Base-by-base conservation (phyloP, 2,797 vertebrate species). In the Cynodonichthys magdalenae region DNA sequence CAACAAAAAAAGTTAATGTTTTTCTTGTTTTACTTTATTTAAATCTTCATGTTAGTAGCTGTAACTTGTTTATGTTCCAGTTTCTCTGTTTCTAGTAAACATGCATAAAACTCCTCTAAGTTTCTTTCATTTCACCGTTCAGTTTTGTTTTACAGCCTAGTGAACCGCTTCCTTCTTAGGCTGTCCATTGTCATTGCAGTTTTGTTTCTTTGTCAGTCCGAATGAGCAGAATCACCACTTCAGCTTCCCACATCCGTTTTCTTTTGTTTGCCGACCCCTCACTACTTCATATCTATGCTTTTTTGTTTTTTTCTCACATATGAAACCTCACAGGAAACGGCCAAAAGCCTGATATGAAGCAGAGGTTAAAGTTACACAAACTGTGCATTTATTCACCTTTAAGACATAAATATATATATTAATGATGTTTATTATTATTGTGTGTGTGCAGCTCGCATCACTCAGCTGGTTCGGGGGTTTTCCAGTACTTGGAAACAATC, bases 401-500 rank as follows among this genome's bases (percentile, higher is more conserved):
- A n/a, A n/a, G n/a, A n/a, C n/a, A n/a, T 31, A 31, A 31, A 31
- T 31, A 31, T 27, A 27, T 50, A n/a, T n/a, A n/a, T n/a, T n/a
- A n/a, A n/a, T n/a, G n/a, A n/a, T n/a, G n/a, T n/a, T n/a, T 44
- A 48, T 18, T 39, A 1, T 14, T n/a, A 8, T 18, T 27, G 18
- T 39, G 9, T 68, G 28, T 14, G 10, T 0, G 8, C 71, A 97
- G 96, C 90, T 24, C 93, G 95, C 0, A 95, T 97, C 76, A 95
- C 92, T 3, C 95, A 96, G 77, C 84, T 97, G 65, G 92, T 96
- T 0, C 91, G 96, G 0, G 96, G 95, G 0, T 98, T 97, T 48
- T 95, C 95, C 11, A 62, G 83, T 5, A 90, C 95, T 0, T 98
- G 96, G 96, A 97, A 97, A 57, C 93, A 95, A 20, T 94, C 96